These are phyloP conservation scores for Nineta flava DNA, from an alignment of 2,888 invertebrate genomes.

Conservation along the genomic window DNA sequence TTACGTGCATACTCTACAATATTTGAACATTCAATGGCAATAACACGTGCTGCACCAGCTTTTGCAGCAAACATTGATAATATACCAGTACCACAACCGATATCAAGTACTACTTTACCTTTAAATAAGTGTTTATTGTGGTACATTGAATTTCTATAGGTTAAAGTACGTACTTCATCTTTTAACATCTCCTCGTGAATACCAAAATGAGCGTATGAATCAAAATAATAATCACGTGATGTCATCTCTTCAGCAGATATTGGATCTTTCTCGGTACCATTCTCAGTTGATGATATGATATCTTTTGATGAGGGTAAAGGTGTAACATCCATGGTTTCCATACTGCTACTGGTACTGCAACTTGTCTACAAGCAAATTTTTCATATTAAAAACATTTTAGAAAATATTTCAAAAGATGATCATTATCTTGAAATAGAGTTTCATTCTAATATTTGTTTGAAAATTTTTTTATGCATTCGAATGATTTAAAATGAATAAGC, in stretches of 20 bases:
- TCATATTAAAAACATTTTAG: neutral
- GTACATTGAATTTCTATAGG: slow-evolving; percentile 98
- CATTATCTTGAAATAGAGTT: too few species aligned
- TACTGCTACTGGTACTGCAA: slow-evolving; percentile 12
- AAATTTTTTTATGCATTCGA: too few species aligned
- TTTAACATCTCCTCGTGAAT: slow-evolving; percentile 99
- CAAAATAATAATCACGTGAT: slow-evolving; percentile 98
- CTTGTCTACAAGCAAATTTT: slow-evolving; percentile 16
- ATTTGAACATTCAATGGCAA: slow-evolving; percentile 96
- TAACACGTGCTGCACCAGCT: slow-evolving; percentile 88
- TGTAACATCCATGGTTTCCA: slow-evolving; percentile 38
- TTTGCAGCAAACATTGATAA: slow-evolving; percentile 99
- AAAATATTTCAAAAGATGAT: too few species aligned
- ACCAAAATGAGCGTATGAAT: slow-evolving; percentile 99
- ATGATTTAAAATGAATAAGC: too few species aligned
- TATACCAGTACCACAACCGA: slow-evolving; percentile 98
- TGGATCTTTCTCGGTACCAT: slow-evolving; percentile 23
- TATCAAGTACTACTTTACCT: slow-evolving; percentile 83
- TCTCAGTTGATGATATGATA: slow-evolving; percentile 22
- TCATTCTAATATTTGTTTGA: too few species aligned
- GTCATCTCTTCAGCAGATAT: slow-evolving; percentile 92
- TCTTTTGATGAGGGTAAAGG: slow-evolving; percentile 18
- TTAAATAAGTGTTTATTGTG: slow-evolving; percentile 98
- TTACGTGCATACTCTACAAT: slow-evolving; percentile 95
- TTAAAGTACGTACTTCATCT: slow-evolving; percentile 95